phyloP scores from a whole-genome alignment of 2,888 invertebrate genomes.

The Antheraea yamamai region DNA sequence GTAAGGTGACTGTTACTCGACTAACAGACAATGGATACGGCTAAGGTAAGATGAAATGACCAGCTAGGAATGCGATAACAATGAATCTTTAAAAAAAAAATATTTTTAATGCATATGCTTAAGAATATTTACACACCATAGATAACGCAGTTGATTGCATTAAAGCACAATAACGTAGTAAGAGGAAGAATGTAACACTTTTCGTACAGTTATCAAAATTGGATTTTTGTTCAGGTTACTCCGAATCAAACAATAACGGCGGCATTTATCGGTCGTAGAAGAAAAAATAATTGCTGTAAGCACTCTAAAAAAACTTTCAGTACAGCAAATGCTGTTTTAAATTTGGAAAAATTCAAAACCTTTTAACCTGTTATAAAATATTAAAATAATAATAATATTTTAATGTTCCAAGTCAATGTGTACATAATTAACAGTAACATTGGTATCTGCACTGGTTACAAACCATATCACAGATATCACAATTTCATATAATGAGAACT shows the following conservation, averaged over 20 bases:
- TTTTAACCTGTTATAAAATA: no score
- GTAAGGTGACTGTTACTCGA: constrained; percentile 84
- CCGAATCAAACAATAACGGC: neutral
- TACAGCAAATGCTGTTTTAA: no score
- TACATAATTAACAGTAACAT: no score
- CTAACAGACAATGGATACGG: constrained; percentile 50
- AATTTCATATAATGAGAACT: no score
- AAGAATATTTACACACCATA: neutral
- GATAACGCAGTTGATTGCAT: constrained; percentile 4
- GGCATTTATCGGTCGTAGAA: no score
- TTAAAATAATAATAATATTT: no score
- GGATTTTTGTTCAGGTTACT: neutral
- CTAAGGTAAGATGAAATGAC: constrained; percentile 61
- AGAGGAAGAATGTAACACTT: neutral
- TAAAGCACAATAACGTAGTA: neutral
- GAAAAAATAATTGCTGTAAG: no score
- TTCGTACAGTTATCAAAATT: neutral
- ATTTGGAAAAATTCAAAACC: no score
- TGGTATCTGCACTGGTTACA: no score
- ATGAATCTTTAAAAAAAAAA: neutral
- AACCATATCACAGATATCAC: no score
- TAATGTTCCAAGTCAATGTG: no score
- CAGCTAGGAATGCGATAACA: constrained; percentile 43
- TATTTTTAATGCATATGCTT: neutral
- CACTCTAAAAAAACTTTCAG: no score